Conservation (phyloP, 2,113 vertebrate genomes). For the Etheostoma spectabile region DNA sequence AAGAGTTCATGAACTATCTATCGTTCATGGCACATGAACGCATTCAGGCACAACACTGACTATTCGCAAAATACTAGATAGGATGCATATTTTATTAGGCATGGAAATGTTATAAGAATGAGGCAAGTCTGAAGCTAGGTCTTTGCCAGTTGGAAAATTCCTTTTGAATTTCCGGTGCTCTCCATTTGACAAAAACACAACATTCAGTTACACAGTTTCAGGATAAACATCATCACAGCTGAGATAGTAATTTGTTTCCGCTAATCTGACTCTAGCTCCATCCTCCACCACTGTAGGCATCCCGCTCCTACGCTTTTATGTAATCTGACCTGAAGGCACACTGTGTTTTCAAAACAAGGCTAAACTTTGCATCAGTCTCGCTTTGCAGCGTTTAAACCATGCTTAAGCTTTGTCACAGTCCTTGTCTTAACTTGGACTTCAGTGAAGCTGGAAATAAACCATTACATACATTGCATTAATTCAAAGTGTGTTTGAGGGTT, state of each 20-base stretch:
- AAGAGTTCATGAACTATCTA: too few species aligned
- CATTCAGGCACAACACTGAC: too few species aligned
- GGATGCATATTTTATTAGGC: too few species aligned
- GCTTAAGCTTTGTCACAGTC: not conserved
- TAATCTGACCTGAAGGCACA: not conserved
- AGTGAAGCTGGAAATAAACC: not conserved
- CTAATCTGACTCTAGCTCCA: not conserved
- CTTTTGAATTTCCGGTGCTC: not conserved
- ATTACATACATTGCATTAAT: not conserved
- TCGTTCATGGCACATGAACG: too few species aligned
- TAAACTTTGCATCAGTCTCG: not conserved
- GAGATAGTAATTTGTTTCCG: not conserved
- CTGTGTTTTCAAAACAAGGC: constrained; percentile 17
- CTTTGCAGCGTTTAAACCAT: not conserved
- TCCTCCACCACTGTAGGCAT: not conserved
- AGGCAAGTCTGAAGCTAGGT: too few species aligned
- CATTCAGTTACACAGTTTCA: not conserved
- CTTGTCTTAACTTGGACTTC: not conserved
- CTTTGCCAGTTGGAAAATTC: not conserved
- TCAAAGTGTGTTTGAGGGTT: constrained; percentile 7
- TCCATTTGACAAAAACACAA: not conserved
- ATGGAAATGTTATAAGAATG: too few species aligned
- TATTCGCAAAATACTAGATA: too few species aligned
- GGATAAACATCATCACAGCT: not conserved
- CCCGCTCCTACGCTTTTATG: not conserved